A percentile compares a stretch with the other conserved stretches of the same genome.
phyloP scores from a whole-genome alignment of 2,797 vertebrate genomes.

The Gallirallus australis region DNA sequence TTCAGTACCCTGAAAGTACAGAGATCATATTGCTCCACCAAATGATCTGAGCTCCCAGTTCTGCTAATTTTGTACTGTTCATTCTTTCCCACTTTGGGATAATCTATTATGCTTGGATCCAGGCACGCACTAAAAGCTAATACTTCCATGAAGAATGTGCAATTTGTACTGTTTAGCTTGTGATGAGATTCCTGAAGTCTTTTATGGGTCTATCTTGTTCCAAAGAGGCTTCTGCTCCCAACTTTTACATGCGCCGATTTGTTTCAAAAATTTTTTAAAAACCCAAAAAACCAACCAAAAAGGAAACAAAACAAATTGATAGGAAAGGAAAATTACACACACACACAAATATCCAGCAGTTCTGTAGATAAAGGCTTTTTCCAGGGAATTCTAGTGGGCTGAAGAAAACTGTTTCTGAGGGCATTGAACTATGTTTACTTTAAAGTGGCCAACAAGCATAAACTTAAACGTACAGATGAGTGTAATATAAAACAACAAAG shows the following conservation, averaged over 20 bases:
- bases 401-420: conserved; percentile 68
- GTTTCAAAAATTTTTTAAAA: too few relatives aligned
- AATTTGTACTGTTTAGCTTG: conserved; percentile 82
- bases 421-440: conserved; percentile 69
- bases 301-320: conserved; percentile 67
- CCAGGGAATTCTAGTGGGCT: conserved; percentile 62
- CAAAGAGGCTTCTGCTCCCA: conserved; percentile 75
- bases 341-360: conserved; percentile 56
- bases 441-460: conserved; percentile 41
- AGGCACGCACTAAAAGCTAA: conserved; percentile 80
- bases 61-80: conserved; percentile 80
- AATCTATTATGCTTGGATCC: conserved; percentile 81
- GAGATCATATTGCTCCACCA: conserved; percentile 76
- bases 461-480: conserved; percentile 15
- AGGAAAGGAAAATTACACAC: conserved; percentile 62
- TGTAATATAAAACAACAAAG: not conserved
- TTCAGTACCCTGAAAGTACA: conserved; percentile 58
- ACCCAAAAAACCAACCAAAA: not conserved
- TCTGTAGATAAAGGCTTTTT: conserved; percentile 75
- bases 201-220: conserved; percentile 79
- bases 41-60: conserved; percentile 77
- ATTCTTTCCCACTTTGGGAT: conserved; percentile 83
- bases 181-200: conserved; percentile 81
- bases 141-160: conserved; percentile 82
- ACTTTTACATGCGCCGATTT: conserved; percentile 68